Evolutionary conservation across 2,797 vertebrate species (phyloP).

Genomic region (Potorous gilbertii): DNA sequence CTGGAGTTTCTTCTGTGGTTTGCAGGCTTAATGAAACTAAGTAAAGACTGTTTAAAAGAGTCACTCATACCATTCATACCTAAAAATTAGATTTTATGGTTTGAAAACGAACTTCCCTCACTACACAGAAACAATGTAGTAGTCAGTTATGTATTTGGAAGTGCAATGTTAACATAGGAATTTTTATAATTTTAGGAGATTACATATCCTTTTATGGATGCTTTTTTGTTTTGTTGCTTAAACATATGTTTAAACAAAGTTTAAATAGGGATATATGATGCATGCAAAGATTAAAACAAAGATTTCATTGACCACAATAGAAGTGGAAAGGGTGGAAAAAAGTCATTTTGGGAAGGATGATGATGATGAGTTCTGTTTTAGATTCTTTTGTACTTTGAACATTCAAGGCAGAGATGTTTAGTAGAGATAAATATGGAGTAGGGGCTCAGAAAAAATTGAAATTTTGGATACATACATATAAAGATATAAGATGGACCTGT

Average conservation of each 20-base stretch:
- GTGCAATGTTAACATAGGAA: constrained; percentile 98
- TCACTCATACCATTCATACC: constrained; percentile 97
- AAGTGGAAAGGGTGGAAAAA: background rate
- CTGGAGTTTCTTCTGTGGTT: constrained; percentile 94
- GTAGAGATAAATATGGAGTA: background rate
- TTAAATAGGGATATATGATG: constrained; percentile 95
- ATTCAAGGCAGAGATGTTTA: background rate
- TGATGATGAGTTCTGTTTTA: background rate
- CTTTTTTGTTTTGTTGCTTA: constrained; percentile 99
- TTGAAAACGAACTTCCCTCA: constrained; percentile 98
- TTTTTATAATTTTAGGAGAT: constrained; percentile 99
- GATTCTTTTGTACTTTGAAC: background rate
- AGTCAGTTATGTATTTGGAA: constrained; percentile 99
- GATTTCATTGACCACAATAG: background rate
- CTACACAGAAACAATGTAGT: constrained; percentile 99
- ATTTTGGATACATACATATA: background rate
- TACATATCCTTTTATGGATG: constrained; percentile 96
- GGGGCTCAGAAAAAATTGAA: background rate
- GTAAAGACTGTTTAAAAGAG: constrained; percentile 88
- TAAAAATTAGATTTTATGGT: constrained; percentile 98
- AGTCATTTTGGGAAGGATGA: background rate
- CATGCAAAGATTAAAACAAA: constrained; percentile 79
- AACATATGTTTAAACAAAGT: constrained; percentile 97
- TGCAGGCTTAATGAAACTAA: constrained; percentile 99
- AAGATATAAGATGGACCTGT: background rate